phyloP scores from a whole-genome alignment of 2,113 vertebrate species.

The Carollia perspicillata region DNA sequence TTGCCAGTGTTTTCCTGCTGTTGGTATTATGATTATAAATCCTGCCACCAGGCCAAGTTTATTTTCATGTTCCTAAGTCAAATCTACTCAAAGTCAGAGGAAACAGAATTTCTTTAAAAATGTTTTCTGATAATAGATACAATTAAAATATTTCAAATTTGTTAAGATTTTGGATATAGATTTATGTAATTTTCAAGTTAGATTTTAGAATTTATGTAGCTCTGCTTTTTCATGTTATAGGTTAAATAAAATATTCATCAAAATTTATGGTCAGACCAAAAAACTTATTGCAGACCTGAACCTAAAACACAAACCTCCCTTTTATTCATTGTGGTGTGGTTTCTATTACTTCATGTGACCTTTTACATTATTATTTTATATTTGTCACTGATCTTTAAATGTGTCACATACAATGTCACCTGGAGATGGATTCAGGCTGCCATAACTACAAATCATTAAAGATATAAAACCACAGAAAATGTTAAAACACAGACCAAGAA shows the following conservation, averaged over 20 bases:
- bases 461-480: not conserved
- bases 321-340: not conserved
- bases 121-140: not conserved
- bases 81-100: not conserved
- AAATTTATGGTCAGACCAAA: not conserved
- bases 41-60: not conserved
- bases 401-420: not conserved
- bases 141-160: slow-evolving; percentile 7
- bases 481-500: not conserved
- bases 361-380: not conserved
- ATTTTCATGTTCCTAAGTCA: not conserved
- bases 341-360: not conserved
- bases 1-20: not conserved
- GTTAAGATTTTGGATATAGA: not conserved
- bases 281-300: not conserved
- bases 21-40: not conserved
- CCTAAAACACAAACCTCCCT: not conserved
- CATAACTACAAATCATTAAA: not conserved
- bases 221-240: not conserved
- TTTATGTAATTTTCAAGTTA: not conserved
- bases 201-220: not conserved
- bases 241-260: not conserved
- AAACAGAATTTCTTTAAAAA: not conserved
- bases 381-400: slow-evolving; percentile 14
- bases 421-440: not conserved